Percentiles rank a stretch among this genome's conserved stretches.
Evolutionary conservation across 1,140 invertebrate species (phyloP).

Genomic region (Idris sp.): DNA sequence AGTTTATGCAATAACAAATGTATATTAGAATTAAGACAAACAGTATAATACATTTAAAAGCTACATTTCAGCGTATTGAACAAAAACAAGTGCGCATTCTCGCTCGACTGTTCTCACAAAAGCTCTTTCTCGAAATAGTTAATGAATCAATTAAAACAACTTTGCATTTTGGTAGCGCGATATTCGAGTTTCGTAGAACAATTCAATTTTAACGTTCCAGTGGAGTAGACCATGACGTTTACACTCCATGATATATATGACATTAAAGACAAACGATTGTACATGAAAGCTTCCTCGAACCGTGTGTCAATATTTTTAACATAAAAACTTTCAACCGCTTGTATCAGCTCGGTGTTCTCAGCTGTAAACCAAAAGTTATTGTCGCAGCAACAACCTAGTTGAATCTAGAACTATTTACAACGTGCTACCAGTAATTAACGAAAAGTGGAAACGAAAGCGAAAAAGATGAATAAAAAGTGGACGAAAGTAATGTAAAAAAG

Average conservation of each 20-base stretch:
- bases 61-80: too few species aligned
- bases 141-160: conserved; percentile 33
- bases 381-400: conserved; percentile 18
- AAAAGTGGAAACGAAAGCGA: conserved; percentile 11
- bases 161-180: conserved; percentile 3
- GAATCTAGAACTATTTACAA: conserved; percentile 42
- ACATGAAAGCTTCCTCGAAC: conserved; percentile 25
- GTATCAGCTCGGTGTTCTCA: conserved; percentile 2
- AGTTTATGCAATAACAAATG: background rate
- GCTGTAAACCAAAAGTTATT: conserved; percentile 30
- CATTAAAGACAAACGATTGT: conserved; percentile 36
- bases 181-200: conserved; percentile 11
- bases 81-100: background rate
- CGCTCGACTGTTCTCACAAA: background rate
- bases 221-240: conserved; percentile 21
- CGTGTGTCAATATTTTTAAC: conserved; percentile 37
- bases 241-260: conserved; percentile 7
- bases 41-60: too few species aligned
- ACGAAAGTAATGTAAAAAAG: background rate
- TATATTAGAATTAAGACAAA: too few species aligned
- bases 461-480: conserved; percentile 5
- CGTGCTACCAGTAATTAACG: conserved; percentile 25
- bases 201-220: conserved; percentile 22
- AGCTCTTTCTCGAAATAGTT: conserved; percentile 16
- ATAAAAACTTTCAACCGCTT: conserved; percentile 33